Evolutionary conservation across 2,888 invertebrate genomes (phyloP), one percentile per base, ranked within the genome.

Genomic region (Tiliacea citrago): DNA sequence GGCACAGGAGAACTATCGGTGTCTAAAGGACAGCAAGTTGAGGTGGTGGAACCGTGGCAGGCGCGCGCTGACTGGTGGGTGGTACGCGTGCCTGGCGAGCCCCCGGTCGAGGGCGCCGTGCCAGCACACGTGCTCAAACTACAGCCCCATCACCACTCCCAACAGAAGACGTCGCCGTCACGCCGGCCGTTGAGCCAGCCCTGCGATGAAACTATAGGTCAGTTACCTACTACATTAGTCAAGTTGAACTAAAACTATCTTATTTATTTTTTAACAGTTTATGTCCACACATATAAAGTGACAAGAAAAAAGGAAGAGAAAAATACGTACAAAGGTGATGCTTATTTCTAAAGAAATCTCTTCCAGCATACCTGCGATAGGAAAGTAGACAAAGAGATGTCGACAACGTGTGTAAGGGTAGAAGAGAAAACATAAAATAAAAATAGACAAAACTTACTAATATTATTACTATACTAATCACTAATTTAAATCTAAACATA

Each of bases 11-110:
- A 99, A 94, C 94, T 99, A 88, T 97, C 97, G 71, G 99, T 99
- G 62, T 97, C 97, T 82, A 98, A 99, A 93, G 99, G 99, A 42
- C 99, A 99, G 95, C 99, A 99, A 95, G 99, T 99, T 82, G 99
- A 99, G 93, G 98, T 99, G 83, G 96, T 99, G 85, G 99, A 99
- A 93, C 97, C 97, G 82, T 97, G 98, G 90, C 95, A 97, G 78
- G 96, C 97, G 87, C 95, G 98, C 89, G 96, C 97, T 77, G 98
- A 98, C 89, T 98, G 97, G 96, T 98, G 98, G 97, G 93, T 98
- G 90, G 98, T 98, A 83, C 97, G 98, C 74, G 97, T 97, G 63
- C 94, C 96, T 7, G 95, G 95, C 87, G 93, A 97, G 93, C 97
- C 97, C 73, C 97, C 97, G 63, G 97, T 97, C 60, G 98, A 98